Percentiles rank a stretch among this genome's conserved stretches.
Conservation (phyloP, 2,888 invertebrate species). For the Cyclophora punctaria region DNA sequence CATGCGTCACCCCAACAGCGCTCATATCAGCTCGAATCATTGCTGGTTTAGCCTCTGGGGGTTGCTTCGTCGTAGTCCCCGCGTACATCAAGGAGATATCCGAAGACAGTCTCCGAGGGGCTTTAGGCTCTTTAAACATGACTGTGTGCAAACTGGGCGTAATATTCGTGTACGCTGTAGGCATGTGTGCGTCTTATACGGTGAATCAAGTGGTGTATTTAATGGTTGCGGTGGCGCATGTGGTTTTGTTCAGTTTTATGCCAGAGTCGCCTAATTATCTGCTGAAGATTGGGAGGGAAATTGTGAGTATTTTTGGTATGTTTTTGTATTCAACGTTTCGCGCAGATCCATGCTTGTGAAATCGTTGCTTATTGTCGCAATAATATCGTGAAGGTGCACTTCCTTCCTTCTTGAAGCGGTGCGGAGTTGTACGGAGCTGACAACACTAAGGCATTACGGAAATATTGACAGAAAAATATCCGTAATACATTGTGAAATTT, state of each 20-base stretch:
- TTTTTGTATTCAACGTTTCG: too few relatives aligned
- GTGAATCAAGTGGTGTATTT: slow-evolving; percentile 43
- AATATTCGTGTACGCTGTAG: slow-evolving; percentile 48
- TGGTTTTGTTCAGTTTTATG: slow-evolving; percentile 43
- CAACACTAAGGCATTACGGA: too few relatives aligned
- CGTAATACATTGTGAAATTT: too few relatives aligned
- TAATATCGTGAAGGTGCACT: too few relatives aligned
- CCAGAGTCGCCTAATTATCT: slow-evolving; percentile 57
- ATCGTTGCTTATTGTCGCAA: too few relatives aligned
- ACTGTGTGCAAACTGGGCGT: slow-evolving; percentile 53
- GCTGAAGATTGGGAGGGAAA: slow-evolving; percentile 43
- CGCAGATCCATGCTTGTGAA: too few relatives aligned
- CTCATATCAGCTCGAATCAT: slow-evolving; percentile 41
- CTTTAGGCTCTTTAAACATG: slow-evolving; percentile 48
- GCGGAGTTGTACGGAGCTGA: too few relatives aligned
- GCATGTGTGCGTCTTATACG: slow-evolving; percentile 37
- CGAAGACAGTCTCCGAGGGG: slow-evolving; percentile 43
- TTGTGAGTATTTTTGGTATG: slow-evolving; percentile 28
- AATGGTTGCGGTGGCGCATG: slow-evolving; percentile 32
- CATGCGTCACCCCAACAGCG: slow-evolving; percentile 28
- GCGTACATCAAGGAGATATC: slow-evolving; percentile 53
- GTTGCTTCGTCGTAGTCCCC: slow-evolving; percentile 49
- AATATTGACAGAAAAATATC: too few relatives aligned
- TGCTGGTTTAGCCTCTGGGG: slow-evolving; percentile 45
- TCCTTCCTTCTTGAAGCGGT: too few relatives aligned